Evolutionary conservation across 2,888 invertebrate species (phyloP).

Genomic region (Phanerotoma sp.): DNA sequence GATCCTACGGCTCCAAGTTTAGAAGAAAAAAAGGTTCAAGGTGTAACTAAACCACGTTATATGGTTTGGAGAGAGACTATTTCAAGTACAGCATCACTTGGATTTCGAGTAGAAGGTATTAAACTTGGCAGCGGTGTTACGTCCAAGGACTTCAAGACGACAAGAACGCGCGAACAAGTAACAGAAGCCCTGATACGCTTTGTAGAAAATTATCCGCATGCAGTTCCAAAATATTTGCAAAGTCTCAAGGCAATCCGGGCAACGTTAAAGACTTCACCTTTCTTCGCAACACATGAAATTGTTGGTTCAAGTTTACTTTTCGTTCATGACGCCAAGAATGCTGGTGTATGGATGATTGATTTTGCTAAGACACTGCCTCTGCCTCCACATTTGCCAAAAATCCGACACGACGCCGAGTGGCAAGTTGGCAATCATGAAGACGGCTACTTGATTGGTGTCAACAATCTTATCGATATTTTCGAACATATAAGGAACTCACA

Average conservation of each 20-base stretch:
- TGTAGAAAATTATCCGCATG: conserved; percentile 74
- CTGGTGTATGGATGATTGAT: conserved; percentile 96
- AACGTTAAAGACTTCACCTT: conserved; percentile 81
- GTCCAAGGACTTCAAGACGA: conserved; percentile 94
- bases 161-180: conserved; percentile 80
- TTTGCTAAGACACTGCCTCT: conserved; percentile 92
- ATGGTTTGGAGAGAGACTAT: conserved; percentile 97
- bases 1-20: conserved; percentile 85
- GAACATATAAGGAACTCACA: conserved; percentile 60
- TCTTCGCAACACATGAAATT: conserved; percentile 90
- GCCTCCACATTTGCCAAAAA: conserved; percentile 67
- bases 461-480: conserved; percentile 86
- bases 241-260: conserved; percentile 81
- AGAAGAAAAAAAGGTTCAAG: conserved; percentile 86
- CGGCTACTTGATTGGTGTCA: conserved; percentile 89
- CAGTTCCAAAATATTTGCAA: conserved; percentile 79
- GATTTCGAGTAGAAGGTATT: conserved; percentile 95
- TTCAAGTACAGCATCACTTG: conserved; percentile 93
- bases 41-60: conserved; percentile 91
- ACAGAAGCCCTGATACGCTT: conserved; percentile 80
- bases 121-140: conserved; percentile 87
- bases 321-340: conserved; percentile 86
- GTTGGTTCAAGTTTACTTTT: conserved; percentile 94
- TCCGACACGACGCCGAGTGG: conserved; percentile 84
- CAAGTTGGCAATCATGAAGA: conserved; percentile 96